These are phyloP conservation scores for Chrysolina americana DNA, from an alignment of 2,888 invertebrate species.

Conservation along the genomic window DNA sequence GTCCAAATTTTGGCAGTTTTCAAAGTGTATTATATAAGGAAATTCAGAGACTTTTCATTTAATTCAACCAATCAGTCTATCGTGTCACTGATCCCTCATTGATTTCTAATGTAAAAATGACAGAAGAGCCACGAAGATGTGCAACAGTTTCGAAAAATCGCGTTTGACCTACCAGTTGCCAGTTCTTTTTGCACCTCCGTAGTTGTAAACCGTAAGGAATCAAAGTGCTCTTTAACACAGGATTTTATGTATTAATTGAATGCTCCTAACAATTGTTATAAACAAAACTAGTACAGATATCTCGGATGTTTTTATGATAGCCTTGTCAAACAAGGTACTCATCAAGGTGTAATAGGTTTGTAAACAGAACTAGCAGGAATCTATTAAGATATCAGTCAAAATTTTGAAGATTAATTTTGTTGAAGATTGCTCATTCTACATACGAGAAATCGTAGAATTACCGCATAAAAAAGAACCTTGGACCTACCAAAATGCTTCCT, in stretches of 20 bases:
- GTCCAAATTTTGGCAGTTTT: constrained; percentile 18
- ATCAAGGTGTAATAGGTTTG: not conserved
- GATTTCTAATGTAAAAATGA: constrained; percentile 11
- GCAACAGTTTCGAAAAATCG: not conserved
- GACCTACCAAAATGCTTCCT: not conserved
- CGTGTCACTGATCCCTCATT: not conserved
- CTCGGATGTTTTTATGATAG: constrained; percentile 12
- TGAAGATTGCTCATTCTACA: not conserved
- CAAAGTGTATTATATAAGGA: constrained; percentile 17
- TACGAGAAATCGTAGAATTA: not conserved
- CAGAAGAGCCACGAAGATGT: not conserved
- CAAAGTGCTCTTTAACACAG: not conserved
- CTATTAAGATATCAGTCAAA: not conserved
- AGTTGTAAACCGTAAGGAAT: not conserved
- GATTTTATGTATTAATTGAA: not conserved
- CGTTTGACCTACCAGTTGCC: not conserved
- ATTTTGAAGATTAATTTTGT: not conserved
- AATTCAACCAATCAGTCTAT: not conserved
- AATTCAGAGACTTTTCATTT: constrained; percentile 16
- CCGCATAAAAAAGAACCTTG: constrained; percentile 6
- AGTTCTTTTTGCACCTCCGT: not conserved
- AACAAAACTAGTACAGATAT: not conserved
- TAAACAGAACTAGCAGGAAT: not conserved
- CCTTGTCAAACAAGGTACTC: not conserved
- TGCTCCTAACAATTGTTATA: not conserved